Percentiles rank a stretch among this genome's conserved stretches.
Conservation (phyloP, 2,113 vertebrate genomes). For the Heteronetta atricapilla region DNA sequence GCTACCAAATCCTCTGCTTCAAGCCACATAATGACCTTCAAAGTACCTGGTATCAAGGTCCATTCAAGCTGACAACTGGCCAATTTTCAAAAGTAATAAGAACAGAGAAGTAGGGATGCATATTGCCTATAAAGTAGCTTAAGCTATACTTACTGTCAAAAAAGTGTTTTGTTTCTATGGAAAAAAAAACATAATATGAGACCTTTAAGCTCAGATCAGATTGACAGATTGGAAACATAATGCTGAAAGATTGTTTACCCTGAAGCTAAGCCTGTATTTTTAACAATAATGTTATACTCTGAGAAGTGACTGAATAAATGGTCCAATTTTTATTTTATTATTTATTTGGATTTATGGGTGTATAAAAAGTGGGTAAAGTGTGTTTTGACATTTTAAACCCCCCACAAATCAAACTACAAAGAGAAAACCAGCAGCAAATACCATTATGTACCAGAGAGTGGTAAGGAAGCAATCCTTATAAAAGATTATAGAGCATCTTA, state of each 20-base stretch:
- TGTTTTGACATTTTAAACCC: slow-evolving; percentile 48
- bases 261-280: slow-evolving; percentile 42
- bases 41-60: not conserved
- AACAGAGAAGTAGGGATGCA: not conserved
- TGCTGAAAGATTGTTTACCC: slow-evolving; percentile 46
- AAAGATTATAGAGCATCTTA: not conserved
- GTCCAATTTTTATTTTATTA: slow-evolving; percentile 36
- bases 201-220: slow-evolving; percentile 43
- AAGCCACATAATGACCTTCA: not conserved
- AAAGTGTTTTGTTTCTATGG: slow-evolving; percentile 43
- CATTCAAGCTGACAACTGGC: slow-evolving; percentile 27
- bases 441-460: not conserved
- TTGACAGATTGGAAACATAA: slow-evolving; percentile 62
- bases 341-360: slow-evolving; percentile 49
- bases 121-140: not conserved
- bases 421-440: slow-evolving; percentile 7
- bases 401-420: slow-evolving; percentile 51
- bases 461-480: slow-evolving; percentile 1
- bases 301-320: slow-evolving; percentile 45
- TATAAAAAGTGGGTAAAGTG: slow-evolving; percentile 32
- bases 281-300: not conserved
- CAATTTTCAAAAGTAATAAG: slow-evolving; percentile 40
- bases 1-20: not conserved
- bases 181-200: slow-evolving; percentile 14
- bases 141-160: slow-evolving; percentile 27